phyloP scores from a whole-genome alignment of 2,888 invertebrate genomes.

The Nebria brevicollis region DNA sequence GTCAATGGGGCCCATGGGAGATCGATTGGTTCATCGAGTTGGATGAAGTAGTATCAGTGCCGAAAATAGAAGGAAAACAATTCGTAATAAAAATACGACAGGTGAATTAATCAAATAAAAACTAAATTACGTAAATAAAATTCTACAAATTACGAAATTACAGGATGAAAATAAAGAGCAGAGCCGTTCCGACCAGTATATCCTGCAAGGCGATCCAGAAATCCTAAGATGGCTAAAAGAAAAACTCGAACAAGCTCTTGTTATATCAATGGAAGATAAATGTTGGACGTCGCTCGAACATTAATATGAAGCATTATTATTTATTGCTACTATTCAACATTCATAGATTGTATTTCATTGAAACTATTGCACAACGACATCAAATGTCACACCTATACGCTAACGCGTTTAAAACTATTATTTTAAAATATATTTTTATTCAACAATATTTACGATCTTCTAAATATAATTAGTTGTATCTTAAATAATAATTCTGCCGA shows the following conservation, averaged over 20 bases:
- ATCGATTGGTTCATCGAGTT: conserved; percentile 79
- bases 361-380: neutral
- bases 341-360: neutral
- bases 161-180: conserved; percentile 65
- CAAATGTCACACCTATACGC: neutral
- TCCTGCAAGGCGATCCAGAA: conserved; percentile 72
- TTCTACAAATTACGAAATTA: conserved; percentile 48
- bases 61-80: conserved; percentile 69
- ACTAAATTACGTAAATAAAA: neutral
- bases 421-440: neutral
- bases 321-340: neutral
- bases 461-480: neutral
- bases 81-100: conserved; percentile 78
- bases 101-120: conserved; percentile 63
- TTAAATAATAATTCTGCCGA: neutral
- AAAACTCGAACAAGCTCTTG: conserved; percentile 79
- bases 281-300: conserved; percentile 63
- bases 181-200: conserved; percentile 72
- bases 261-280: conserved; percentile 79
- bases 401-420: neutral
- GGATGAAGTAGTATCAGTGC: conserved; percentile 77
- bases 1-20: conserved; percentile 78
- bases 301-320: conserved; percentile 10
- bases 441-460: neutral
- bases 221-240: conserved; percentile 76